Percentiles rank a stretch among this genome's conserved stretches.
Evolutionary conservation across 2,888 invertebrate genomes (phyloP).

Genomic region (Pogonocherus hispidulus): DNA sequence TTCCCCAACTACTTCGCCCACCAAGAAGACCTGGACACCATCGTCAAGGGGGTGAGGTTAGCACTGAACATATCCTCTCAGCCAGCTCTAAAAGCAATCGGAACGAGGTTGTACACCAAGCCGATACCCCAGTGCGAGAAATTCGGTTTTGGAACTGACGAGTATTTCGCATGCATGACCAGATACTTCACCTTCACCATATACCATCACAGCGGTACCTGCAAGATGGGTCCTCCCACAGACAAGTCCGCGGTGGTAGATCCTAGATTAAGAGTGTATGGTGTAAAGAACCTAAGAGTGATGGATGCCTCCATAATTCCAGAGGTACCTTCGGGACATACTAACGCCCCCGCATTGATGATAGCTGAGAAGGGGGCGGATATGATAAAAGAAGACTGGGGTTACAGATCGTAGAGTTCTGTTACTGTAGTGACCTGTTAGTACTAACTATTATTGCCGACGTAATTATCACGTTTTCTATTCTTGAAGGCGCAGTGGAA

Average conservation of each 20-base stretch:
- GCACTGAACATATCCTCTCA: conserved; percentile 73
- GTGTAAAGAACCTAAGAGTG: conserved; percentile 78
- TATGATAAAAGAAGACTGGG: conserved; percentile 75
- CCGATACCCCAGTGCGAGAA: conserved; percentile 75
- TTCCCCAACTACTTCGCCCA: conserved; percentile 75
- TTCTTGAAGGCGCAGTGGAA: too few relatives aligned
- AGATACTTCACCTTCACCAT: conserved; percentile 79
- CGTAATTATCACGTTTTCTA: too few relatives aligned
- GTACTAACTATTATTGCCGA: too few relatives aligned
- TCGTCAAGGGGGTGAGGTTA: conserved; percentile 76
- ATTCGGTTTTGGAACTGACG: conserved; percentile 75
- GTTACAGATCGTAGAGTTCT: conserved; percentile 35
- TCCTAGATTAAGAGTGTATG: conserved; percentile 75
- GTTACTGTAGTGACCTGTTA: too few relatives aligned
- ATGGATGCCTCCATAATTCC: conserved; percentile 88
- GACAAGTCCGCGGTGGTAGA: conserved; percentile 78
- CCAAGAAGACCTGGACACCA: conserved; percentile 74
- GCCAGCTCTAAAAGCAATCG: conserved; percentile 73
- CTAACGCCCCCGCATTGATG: conserved; percentile 84
- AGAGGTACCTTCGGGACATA: conserved; percentile 81
- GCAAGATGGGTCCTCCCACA: conserved; percentile 75
- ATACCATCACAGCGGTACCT: conserved; percentile 78
- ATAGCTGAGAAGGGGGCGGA: conserved; percentile 86
- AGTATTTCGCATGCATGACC: conserved; percentile 79
- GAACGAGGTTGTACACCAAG: conserved; percentile 73